Evolutionary conservation across 2,113 vertebrate genomes (phyloP).

Genomic region (Saguinus imperator): DNA sequence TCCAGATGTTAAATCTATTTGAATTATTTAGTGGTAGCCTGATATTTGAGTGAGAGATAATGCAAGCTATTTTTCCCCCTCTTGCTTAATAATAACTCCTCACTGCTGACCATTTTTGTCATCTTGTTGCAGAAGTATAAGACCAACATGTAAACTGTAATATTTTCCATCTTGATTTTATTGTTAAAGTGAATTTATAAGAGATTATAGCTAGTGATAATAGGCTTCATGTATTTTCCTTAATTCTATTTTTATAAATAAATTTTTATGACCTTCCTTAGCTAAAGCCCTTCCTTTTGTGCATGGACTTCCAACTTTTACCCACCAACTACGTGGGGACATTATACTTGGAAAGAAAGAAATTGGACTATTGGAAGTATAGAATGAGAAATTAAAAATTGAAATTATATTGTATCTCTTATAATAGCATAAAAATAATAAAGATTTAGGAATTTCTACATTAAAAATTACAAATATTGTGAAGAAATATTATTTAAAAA

Average conservation of each 20-base stretch:
- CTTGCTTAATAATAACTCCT: not conserved
- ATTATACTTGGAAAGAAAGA: not conserved
- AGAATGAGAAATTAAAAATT: not conserved
- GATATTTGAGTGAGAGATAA: not conserved
- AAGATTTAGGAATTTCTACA: not conserved
- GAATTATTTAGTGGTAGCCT: not conserved
- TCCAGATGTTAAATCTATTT: not conserved
- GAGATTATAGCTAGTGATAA: not conserved
- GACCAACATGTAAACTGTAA: not conserved
- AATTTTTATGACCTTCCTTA: not conserved
- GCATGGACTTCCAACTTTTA: not conserved
- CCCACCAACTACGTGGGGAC: not conserved
- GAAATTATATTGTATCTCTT: not conserved
- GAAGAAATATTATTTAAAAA: not conserved
- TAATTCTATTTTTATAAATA: not conserved
- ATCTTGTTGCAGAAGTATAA: not conserved
- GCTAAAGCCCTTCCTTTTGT: not conserved
- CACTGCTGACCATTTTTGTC: not conserved
- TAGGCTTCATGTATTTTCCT: not conserved
- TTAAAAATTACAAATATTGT: not conserved
- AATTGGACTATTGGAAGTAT: not conserved
- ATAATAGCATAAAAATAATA: not conserved
- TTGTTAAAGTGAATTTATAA: not conserved
- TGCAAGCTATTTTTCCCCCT: not conserved
- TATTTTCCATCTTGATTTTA: not conserved